Percentiles rank a stretch among this genome's conserved stretches.
These are phyloP conservation scores for Leucozona laternaria DNA, from an alignment of 2,888 invertebrate genomes.

Conservation along the genomic window DNA sequence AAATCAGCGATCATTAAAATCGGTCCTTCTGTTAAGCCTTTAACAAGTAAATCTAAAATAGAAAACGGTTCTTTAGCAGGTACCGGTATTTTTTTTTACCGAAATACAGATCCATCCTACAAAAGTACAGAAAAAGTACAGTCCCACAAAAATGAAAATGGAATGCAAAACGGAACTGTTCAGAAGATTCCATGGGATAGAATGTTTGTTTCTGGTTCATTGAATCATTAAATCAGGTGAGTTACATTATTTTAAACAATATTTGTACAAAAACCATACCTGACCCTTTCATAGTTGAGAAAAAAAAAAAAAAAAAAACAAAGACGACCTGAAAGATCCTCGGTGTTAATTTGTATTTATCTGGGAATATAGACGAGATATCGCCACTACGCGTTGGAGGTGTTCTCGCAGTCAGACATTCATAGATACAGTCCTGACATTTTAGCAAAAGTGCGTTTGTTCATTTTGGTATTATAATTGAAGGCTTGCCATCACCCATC, in stretches of 20 bases:
- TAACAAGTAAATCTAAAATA: no score
- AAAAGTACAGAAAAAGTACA: no score
- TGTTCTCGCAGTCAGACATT: constrained; percentile 34
- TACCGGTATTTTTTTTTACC: no score
- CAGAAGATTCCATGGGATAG: no score
- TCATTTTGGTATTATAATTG: constrained; percentile 69
- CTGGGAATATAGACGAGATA: constrained; percentile 57
- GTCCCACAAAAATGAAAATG: no score
- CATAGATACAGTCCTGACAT: constrained; percentile 9
- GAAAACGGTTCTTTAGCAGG: no score
- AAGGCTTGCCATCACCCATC: constrained; percentile 43
- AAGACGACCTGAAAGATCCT: constrained; percentile 20
- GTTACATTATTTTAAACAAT: not conserved
- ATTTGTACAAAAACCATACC: not conserved
- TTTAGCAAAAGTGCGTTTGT: constrained; percentile 65
- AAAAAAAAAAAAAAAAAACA: not conserved
- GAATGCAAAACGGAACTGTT: no score
- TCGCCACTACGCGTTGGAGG: constrained; percentile 43
- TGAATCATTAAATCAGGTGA: no score
- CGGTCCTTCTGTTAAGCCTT: no score
- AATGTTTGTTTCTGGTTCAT: no score
- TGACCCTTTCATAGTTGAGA: not conserved
- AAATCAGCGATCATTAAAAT: no score
- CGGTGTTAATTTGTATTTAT: constrained; percentile 62
- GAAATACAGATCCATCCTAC: no score